These are phyloP conservation scores for Aproaerema taeniolella DNA, from an alignment of 2,888 invertebrate species.

Conservation along the genomic window DNA sequence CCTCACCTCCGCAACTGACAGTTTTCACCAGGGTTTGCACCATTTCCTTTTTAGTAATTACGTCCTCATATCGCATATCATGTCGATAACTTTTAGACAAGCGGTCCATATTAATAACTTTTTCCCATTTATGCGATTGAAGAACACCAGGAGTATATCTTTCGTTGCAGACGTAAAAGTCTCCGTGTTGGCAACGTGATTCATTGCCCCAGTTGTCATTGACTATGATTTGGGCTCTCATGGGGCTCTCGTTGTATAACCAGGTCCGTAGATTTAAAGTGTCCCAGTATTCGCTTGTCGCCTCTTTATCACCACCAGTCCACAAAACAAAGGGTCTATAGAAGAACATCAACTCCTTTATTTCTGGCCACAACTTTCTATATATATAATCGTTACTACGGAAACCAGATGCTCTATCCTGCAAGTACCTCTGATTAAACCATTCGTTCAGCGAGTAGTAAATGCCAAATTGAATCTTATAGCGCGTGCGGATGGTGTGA, in stretches of 20 bases:
- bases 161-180: neutral
- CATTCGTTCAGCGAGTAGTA: neutral
- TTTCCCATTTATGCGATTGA: constrained; percentile 93
- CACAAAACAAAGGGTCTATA: neutral
- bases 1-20: constrained; percentile 88
- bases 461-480: neutral
- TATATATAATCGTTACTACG: neutral
- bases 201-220: neutral
- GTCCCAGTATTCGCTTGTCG: neutral
- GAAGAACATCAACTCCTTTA: neutral
- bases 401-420: neutral
- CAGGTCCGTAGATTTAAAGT: neutral
- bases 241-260: neutral
- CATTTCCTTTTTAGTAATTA: constrained; percentile 81
- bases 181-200: neutral
- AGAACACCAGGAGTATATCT: constrained; percentile 23
- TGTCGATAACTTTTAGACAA: constrained; percentile 91
- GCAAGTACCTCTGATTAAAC: neutral
- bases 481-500: neutral
- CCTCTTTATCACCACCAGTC: neutral
- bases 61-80: constrained; percentile 82
- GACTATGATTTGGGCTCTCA: neutral
- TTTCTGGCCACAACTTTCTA: neutral
- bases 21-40: constrained; percentile 83
- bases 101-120: constrained; percentile 93